These are phyloP conservation scores for Ispidina lecontei DNA, from an alignment of 2,797 vertebrate species.

Conservation along the genomic window DNA sequence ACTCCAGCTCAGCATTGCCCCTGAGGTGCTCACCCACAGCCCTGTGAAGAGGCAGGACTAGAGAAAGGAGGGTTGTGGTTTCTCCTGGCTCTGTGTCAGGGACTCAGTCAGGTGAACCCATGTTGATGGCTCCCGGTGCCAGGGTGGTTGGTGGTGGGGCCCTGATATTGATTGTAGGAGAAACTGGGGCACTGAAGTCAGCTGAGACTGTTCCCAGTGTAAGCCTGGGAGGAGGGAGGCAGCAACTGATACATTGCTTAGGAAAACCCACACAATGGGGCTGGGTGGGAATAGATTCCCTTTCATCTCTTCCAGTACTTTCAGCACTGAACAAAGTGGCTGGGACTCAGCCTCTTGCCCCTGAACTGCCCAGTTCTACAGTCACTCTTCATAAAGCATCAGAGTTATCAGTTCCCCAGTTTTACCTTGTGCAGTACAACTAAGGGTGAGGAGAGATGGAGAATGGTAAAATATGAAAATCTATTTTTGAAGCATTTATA, in stretches of 20 bases:
- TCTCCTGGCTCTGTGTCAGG: background rate
- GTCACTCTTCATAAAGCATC: accelerated
- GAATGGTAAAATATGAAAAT: background rate
- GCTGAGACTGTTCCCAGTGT: background rate
- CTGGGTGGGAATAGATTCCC: background rate
- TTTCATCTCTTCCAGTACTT: background rate
- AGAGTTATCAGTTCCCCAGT: background rate
- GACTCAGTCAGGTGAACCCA: background rate
- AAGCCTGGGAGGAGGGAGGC: background rate
- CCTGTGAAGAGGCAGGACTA: background rate
- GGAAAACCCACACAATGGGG: background rate
- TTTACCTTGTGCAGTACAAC: background rate
- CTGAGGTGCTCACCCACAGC: background rate
- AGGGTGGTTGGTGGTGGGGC: accelerated
- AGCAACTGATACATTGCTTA: background rate
- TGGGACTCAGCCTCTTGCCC: background rate
- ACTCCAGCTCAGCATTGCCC: background rate
- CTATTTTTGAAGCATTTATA: background rate
- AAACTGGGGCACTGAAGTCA: background rate
- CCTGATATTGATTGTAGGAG: accelerated
- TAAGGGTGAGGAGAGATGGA: background rate
- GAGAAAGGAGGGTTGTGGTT: background rate
- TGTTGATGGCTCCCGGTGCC: background rate
- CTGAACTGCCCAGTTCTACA: accelerated
- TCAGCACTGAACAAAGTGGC: background rate